phyloP scores from a whole-genome alignment of 1,140 invertebrate genomes.

The Monochamus saltuarius region DNA sequence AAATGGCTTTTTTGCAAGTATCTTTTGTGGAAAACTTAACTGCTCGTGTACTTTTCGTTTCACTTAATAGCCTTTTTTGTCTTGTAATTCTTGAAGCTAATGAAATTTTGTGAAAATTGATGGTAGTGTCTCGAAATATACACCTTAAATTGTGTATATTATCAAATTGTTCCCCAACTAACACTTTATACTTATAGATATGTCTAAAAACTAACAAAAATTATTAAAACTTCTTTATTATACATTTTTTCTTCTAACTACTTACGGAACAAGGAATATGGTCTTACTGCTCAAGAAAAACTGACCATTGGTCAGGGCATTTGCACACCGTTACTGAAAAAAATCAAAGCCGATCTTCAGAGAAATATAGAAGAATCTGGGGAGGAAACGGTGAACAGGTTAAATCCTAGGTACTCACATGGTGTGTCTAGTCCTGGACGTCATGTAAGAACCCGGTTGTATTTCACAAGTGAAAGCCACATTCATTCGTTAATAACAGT shows the following conservation, averaged over 20 bases:
- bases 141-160: too few relatives aligned
- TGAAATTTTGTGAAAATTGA: too few relatives aligned
- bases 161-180: too few relatives aligned
- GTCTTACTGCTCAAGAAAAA: slow-evolving; percentile 93
- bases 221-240: not conserved
- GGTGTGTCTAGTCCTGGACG: slow-evolving; percentile 96
- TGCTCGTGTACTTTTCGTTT: too few relatives aligned
- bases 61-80: too few relatives aligned
- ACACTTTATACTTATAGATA: not conserved
- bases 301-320: slow-evolving; percentile 96
- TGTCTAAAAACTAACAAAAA: not conserved
- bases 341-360: slow-evolving; percentile 94
- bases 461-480: slow-evolving; percentile 99
- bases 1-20: too few relatives aligned
- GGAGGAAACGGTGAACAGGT: slow-evolving; percentile 89
- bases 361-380: slow-evolving; percentile 86
- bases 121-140: too few relatives aligned
- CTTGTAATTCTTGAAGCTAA: too few relatives aligned
- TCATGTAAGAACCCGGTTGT: slow-evolving; percentile 94
- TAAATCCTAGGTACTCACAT: slow-evolving; percentile 97
- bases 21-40: too few relatives aligned
- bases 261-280: slow-evolving; percentile 79
- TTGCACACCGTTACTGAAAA: slow-evolving; percentile 93
- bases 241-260: slow-evolving; percentile 23
- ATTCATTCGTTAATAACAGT: slow-evolving; percentile 97